phyloP scores from a whole-genome alignment of 2,888 invertebrate genomes.

The Altica lythri region DNA sequence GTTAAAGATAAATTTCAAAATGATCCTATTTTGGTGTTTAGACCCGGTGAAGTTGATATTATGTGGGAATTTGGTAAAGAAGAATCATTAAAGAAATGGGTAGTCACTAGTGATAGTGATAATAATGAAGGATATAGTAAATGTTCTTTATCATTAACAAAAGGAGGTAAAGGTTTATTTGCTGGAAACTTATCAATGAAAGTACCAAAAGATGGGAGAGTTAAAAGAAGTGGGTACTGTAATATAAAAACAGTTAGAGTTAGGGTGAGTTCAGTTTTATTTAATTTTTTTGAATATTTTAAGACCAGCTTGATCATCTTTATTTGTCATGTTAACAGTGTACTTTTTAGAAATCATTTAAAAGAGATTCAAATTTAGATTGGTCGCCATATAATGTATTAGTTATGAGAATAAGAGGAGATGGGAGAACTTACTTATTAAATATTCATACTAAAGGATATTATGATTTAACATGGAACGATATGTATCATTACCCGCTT shows the following conservation, averaged over 20 bases:
- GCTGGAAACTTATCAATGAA: conserved; percentile 71
- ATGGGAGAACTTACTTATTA: conserved; percentile 88
- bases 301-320: no score
- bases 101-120: conserved; percentile 78
- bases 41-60: conserved; percentile 68
- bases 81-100: conserved; percentile 69
- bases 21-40: conserved; percentile 47
- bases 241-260: conserved; percentile 72
- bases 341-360: conserved; percentile 76
- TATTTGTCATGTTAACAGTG: no score
- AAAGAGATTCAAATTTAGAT: conserved; percentile 69
- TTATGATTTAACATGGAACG: conserved; percentile 88
- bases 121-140: conserved; percentile 78
- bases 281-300: background rate
- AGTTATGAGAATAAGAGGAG: conserved; percentile 85
- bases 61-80: conserved; percentile 72
- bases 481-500: conserved; percentile 82
- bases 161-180: conserved; percentile 72
- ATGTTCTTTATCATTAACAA: conserved; percentile 69
- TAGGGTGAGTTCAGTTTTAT: conserved; percentile 60
- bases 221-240: conserved; percentile 81
- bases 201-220: conserved; percentile 79
- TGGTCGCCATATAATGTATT: conserved; percentile 80
- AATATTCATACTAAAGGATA: conserved; percentile 77
- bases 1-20: conserved; percentile 55